Percentiles rank a stretch among this genome's conserved stretches.
phyloP scores from a whole-genome alignment of 2,888 invertebrate species.

The Parnassius mnemosyne region DNA sequence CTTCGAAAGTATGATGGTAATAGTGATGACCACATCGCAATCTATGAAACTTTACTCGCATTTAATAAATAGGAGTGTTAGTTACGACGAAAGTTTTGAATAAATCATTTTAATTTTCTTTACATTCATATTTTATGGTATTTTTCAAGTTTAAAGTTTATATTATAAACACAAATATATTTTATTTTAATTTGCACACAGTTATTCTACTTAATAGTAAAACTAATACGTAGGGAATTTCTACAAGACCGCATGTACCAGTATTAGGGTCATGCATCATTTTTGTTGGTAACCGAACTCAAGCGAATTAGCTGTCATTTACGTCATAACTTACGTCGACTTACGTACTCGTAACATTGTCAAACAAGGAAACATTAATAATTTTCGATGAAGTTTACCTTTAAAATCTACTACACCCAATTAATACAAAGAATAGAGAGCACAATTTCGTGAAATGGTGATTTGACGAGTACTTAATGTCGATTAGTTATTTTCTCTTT shows the following conservation, averaged over 20 bases:
- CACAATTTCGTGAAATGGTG: conserved; percentile 1
- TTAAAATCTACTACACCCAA: conserved; percentile 1
- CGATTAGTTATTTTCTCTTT: too few species aligned
- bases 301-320: not conserved
- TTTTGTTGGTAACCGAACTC: not conserved
- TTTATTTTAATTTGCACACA: too few species aligned
- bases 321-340: not conserved
- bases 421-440: conserved; percentile 2
- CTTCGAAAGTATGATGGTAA: too few species aligned
- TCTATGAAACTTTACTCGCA: too few species aligned
- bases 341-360: not conserved
- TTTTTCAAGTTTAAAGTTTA: too few species aligned
- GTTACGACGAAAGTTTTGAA: too few species aligned
- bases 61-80: too few species aligned
- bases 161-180: too few species aligned
- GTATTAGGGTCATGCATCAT: not conserved
- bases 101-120: too few species aligned
- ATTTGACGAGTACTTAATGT: too few species aligned
- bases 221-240: conserved; percentile 3
- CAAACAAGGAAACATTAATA: conserved; percentile 10
- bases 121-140: too few species aligned
- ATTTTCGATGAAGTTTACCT: conserved; percentile 3
- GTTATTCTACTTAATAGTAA: not conserved
- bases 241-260: not conserved
- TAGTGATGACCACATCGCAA: too few species aligned